Percentiles rank a stretch among this genome's conserved stretches.
phyloP scores from a whole-genome alignment of 2,888 invertebrate species.

The Aproaerema taeniolella region DNA sequence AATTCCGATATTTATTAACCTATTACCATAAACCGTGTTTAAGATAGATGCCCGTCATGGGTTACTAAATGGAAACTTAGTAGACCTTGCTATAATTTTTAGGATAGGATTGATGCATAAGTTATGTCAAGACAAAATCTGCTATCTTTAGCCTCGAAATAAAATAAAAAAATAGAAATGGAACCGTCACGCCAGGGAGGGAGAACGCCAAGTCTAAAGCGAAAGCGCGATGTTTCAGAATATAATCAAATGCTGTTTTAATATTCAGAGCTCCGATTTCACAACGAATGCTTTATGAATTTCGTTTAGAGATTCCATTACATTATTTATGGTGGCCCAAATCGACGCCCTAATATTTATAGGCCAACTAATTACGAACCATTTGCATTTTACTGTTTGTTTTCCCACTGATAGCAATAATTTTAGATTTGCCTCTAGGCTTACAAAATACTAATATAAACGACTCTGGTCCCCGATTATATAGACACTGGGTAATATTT shows the following conservation, averaged over 20 bases:
- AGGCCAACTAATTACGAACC: conserved; percentile 45
- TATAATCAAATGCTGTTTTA: conserved; percentile 22
- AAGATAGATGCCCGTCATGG: conserved; percentile 1
- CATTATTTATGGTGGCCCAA: conserved; percentile 44
- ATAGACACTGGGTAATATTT: conserved; percentile 14
- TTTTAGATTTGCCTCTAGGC: conserved; percentile 12
- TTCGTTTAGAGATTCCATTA: conserved; percentile 41
- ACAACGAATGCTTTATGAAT: conserved; percentile 41
- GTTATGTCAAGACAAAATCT: background rate
- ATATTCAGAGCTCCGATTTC: conserved; percentile 39
- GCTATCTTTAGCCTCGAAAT: conserved; percentile 1
- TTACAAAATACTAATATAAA: conserved; percentile 9
- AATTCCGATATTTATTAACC: conserved; percentile 41
- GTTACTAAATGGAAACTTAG: too few relatives aligned
- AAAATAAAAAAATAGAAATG: conserved; percentile 6
- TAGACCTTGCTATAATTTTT: too few relatives aligned
- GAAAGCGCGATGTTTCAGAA: conserved; percentile 8
- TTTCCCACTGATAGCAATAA: conserved; percentile 31
- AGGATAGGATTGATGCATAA: background rate
- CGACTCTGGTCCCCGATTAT: conserved; percentile 9
- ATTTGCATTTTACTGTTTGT: conserved; percentile 53
- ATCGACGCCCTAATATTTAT: conserved; percentile 47
- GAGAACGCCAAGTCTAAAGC: conserved; percentile 1
- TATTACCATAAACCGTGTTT: conserved; percentile 34
- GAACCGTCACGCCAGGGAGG: conserved; percentile 8